Evolutionary conservation across 2,113 vertebrate species (phyloP).

Genomic region (Manacus vitellinus): DNA sequence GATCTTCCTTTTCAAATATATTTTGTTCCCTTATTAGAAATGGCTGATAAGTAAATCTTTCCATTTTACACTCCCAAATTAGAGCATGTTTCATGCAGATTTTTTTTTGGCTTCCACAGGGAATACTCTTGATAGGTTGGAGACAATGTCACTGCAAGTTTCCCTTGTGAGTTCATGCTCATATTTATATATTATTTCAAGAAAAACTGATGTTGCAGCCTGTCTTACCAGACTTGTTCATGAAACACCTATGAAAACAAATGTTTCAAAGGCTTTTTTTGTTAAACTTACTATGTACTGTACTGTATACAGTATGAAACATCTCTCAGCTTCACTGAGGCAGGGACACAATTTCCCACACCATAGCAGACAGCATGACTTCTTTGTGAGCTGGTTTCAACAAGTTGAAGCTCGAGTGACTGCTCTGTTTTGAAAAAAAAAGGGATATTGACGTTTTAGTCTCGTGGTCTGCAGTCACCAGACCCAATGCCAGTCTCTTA

Average conservation of each 20-base stretch:
- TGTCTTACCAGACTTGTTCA: not conserved
- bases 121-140: not conserved
- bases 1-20: not conserved
- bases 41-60: not conserved
- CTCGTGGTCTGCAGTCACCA: not conserved
- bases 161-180: not conserved
- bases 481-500: not conserved
- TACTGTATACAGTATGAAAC: not conserved
- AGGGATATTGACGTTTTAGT: not conserved
- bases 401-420: not conserved
- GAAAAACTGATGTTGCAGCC: not conserved
- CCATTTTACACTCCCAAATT: not conserved
- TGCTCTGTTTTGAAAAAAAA: not conserved
- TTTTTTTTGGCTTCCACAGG: not conserved
- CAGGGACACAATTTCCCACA: not conserved
- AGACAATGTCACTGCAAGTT: not conserved
- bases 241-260: not conserved
- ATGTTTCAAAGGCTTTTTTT: not conserved
- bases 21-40: not conserved
- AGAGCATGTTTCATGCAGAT: not conserved
- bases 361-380: rapidly evolving
- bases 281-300: not conserved
- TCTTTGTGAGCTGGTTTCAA: not conserved
- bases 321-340: not conserved
- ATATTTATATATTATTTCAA: not conserved